Evolutionary conservation across 2,113 vertebrate genomes (phyloP), one percentile per base, ranked within the genome.

Genomic region (Neolamprologus modestus): DNA sequence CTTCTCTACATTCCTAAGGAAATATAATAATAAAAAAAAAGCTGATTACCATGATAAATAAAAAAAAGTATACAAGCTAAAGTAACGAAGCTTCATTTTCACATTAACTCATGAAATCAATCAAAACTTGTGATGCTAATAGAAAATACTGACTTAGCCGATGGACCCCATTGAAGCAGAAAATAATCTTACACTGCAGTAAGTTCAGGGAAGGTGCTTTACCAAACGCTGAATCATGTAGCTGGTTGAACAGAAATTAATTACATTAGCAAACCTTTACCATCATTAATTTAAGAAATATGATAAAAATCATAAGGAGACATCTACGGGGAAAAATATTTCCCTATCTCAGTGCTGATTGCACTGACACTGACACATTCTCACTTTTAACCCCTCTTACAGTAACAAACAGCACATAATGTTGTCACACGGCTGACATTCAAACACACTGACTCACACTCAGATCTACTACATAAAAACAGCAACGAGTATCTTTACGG

Each of bases 121-220:
- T 92, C 91, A 90, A 90, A 92, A 90, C 82, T 52, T 76, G 61
- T 91, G 89, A 90, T 89, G 88, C 87, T 92, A 93, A 95, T 90
- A 90, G 85, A 84, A 92, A 92, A 94, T 89, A 94, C 92, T 91
- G 84, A 92, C 87, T 91, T 85, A 66, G 87, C 83, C 92, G 93
- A 94, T 91, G 73, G 91, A 92, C 85, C 68, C 52, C 90, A 92
- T 40, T 93, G 91, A 94, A 95, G 92, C 94, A 94, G 91, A 95
- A 95, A 94, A 95, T 92, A 93, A 91, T 93, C 86, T 89, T 52
- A 87, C 88, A 89, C 82, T 83, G 84, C n/a, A 12, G 31, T 82
- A 92, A 87, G 81, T 84, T 89, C 16, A 31, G 40, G 53, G 84
- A 86, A 85, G 79, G 82, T 90, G 83, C 50, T 86, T 63, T 14